A percentile compares a stretch with the other conserved stretches of the same genome.
Conservation (phyloP, 2,113 vertebrate species). For the Athene noctua region DNA sequence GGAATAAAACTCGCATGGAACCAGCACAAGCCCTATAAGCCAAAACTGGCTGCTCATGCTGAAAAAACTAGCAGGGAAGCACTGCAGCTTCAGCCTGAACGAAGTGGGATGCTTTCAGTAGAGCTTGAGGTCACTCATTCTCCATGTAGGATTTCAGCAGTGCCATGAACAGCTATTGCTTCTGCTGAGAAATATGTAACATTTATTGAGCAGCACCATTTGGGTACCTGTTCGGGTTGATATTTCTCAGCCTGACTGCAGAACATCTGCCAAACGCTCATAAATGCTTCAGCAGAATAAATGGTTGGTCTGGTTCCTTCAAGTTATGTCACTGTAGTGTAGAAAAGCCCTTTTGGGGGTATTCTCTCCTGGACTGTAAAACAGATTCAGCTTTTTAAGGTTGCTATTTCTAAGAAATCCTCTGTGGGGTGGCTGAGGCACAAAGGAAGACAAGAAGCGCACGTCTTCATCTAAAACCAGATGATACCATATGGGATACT, state of each 20-base stretch:
- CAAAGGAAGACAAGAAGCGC: neutral
- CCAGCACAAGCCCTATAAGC: neutral
- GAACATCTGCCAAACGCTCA: neutral
- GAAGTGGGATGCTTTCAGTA: neutral
- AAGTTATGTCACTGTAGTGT: neutral
- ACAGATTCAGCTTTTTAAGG: neutral
- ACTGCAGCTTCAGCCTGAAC: neutral
- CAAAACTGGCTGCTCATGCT: neutral
- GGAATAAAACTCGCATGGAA: neutral
- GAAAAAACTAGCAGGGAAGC: neutral
- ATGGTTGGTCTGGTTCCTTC: neutral
- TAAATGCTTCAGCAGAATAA: neutral
- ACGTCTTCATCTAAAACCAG: neutral
- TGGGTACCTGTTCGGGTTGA: neutral
- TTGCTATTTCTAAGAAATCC: neutral
- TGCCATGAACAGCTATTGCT: rapidly evolving
- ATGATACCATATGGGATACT: neutral
- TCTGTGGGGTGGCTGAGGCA: neutral
- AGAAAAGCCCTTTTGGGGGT: neutral
- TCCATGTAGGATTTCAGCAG: neutral
- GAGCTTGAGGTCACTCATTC: neutral
- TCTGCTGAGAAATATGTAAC: neutral
- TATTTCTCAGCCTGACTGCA: neutral
- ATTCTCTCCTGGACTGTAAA: neutral
- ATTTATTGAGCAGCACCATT: neutral